Percentiles rank a stretch among this genome's conserved stretches.
phyloP scores from a whole-genome alignment of 2,113 vertebrate species.

The Stegostoma tigrinum region DNA sequence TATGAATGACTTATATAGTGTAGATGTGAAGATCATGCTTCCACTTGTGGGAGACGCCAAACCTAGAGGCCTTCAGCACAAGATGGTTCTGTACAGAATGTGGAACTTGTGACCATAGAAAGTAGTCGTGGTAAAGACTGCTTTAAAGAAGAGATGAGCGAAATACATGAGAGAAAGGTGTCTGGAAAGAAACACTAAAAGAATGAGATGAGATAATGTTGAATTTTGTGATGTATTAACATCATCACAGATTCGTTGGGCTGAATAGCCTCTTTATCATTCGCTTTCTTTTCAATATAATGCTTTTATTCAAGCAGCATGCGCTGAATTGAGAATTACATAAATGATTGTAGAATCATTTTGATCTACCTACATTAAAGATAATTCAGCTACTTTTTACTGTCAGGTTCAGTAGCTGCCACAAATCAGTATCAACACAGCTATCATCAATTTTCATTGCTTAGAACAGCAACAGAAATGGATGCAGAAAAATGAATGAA shows the following conservation, averaged over 20 bases:
- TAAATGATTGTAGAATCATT: background rate
- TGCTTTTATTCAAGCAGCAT: background rate
- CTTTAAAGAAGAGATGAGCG: background rate
- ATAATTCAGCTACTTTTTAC: background rate
- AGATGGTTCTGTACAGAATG: no score
- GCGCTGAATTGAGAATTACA: background rate
- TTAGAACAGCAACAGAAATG: constrained; percentile 9
- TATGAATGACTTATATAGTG: background rate
- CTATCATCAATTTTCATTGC: background rate
- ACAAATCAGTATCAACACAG: background rate
- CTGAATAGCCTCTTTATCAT: background rate
- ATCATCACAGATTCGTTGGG: background rate
- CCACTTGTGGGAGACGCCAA: background rate
- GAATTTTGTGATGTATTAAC: background rate
- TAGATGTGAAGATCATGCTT: background rate
- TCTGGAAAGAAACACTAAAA: background rate
- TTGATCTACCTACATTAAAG: background rate
- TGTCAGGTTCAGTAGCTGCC: background rate
- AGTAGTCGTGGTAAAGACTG: background rate
- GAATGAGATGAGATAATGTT: background rate
- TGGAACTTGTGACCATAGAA: background rate
- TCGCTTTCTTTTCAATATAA: background rate
- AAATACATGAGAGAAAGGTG: background rate
- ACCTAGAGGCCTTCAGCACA: background rate
- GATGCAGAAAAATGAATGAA: background rate